phyloP scores from a whole-genome alignment of 92 coral and sea anemone species.

The Heliopora coerulea region DNA sequence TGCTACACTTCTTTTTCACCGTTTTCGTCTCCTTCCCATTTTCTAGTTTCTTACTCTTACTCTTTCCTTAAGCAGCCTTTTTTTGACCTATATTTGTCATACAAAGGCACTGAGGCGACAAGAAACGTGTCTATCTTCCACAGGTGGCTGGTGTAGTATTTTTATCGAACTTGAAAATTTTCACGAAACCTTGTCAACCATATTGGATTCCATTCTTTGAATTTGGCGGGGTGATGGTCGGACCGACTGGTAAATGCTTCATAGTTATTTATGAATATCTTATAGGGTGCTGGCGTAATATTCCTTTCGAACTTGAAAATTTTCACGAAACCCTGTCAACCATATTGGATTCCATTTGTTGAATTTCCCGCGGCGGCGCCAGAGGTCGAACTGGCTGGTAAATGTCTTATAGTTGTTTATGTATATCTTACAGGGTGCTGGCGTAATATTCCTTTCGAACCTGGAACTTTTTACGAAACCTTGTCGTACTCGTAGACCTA shows the following conservation, averaged over 20 bases:
- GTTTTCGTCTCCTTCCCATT: too few relatives aligned
- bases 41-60: too few relatives aligned
- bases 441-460: slow-evolving; percentile 62
- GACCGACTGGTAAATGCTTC: background rate
- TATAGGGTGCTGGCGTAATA: slow-evolving; percentile 67
- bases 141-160: background rate
- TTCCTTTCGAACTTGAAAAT: slow-evolving; percentile 59
- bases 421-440: slow-evolving; percentile 56
- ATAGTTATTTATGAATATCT: slow-evolving; percentile 5
- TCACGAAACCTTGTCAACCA: background rate
- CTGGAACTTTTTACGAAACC: slow-evolving; percentile 52
- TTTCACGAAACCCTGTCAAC: background rate
- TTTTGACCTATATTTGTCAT: too few relatives aligned
- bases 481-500: too few relatives aligned
- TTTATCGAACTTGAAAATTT: background rate
- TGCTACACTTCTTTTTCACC: too few relatives aligned
- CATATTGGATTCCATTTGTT: background rate
- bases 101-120: too few relatives aligned
- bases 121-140: too few relatives aligned
- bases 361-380: background rate
- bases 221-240: background rate
- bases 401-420: slow-evolving; percentile 1
- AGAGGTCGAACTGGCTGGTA: background rate
- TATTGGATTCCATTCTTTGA: background rate
- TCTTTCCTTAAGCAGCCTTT: too few relatives aligned